These are phyloP conservation scores for Petromus typicus DNA, from an alignment of 2,113 vertebrate species.

Conservation along the genomic window DNA sequence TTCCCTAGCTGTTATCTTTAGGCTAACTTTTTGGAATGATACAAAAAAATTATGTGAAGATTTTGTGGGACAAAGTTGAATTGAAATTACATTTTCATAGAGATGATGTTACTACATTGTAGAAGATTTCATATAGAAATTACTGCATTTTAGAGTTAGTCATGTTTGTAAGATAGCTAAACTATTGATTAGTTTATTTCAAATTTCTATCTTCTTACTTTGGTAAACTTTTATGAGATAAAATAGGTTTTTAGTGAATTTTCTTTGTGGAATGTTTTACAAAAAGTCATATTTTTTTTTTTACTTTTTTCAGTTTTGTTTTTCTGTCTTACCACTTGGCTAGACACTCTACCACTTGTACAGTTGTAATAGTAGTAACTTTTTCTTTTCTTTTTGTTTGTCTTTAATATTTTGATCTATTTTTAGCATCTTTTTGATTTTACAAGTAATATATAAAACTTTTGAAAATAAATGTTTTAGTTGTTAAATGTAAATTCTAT, in stretches of 20 bases:
- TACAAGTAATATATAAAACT: not conserved
- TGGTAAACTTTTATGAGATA: not conserved
- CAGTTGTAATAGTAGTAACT: not conserved
- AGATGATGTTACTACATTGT: not conserved
- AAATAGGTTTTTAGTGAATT: not conserved
- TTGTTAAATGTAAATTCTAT: not conserved
- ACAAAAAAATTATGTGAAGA: not conserved
- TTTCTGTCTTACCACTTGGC: not conserved
- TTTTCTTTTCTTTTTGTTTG: not conserved
- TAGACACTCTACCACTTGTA: not conserved
- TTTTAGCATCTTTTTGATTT: not conserved
- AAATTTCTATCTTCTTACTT: conserved; percentile 14
- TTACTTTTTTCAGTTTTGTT: not conserved
- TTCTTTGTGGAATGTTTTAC: conserved; percentile 24
- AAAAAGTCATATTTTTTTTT: not conserved
- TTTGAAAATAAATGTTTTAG: not conserved
- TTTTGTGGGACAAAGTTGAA: not conserved
- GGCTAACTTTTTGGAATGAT: not conserved
- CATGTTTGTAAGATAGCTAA: not conserved
- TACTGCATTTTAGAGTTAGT: conserved; percentile 32
- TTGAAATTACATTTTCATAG: conserved; percentile 38
- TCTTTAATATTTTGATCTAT: not conserved
- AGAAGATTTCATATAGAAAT: not conserved
- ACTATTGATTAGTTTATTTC: not conserved
- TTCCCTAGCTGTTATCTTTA: not conserved